Evolutionary conservation across 2,113 vertebrate species (phyloP), one percentile per base, ranked within the genome.

Genomic region (Takifugu bimaculatus): DNA sequence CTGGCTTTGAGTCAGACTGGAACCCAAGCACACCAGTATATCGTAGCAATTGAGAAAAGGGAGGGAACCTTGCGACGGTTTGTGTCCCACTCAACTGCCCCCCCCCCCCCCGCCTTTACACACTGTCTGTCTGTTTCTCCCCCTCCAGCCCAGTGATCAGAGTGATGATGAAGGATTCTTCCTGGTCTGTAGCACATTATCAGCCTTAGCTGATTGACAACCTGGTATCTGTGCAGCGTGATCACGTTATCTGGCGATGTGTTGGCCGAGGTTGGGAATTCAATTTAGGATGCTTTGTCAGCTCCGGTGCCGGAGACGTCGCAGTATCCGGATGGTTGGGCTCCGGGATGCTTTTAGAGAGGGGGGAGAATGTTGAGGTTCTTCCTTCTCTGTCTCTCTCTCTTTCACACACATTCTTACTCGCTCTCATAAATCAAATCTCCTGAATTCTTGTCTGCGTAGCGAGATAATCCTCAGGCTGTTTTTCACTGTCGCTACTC

Each of bases 391-490:
- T 39, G 13, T 29, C 28, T 13, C 15, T 12, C 50, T n/a, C 13
- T 51, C 1, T 58, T 28, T 28, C 39, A 29, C 51, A 47, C 48
- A 11, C 28, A 0, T 5, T 51, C 44, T 65, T 28, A n/a, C 57
- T 53, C 68, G 63, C 68, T 60, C 80, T 70, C 83, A 88, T 89
- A 86, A 90, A 80, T 87, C 76, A 83, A 76, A 80, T 79, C 81
- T 84, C 52, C 45, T 65, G 81, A 84, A 82, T 86, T 85, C 79
- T 84, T 83, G 85, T 87, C 85, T 90, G 87, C 81, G 65, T 70
- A 54, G 60, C 20, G 60, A 88, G 89, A 90, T 89, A 90, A 89
- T 87, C 81, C 80, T 77, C 53, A 15, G 74, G 83, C 69, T 88
- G 82, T 86, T 88, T 81, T 86, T 81, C 83, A 75, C 63, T 77